These are phyloP conservation scores for Sicus ferrugineus DNA, from an alignment of 2,888 invertebrate genomes.

Conservation along the genomic window DNA sequence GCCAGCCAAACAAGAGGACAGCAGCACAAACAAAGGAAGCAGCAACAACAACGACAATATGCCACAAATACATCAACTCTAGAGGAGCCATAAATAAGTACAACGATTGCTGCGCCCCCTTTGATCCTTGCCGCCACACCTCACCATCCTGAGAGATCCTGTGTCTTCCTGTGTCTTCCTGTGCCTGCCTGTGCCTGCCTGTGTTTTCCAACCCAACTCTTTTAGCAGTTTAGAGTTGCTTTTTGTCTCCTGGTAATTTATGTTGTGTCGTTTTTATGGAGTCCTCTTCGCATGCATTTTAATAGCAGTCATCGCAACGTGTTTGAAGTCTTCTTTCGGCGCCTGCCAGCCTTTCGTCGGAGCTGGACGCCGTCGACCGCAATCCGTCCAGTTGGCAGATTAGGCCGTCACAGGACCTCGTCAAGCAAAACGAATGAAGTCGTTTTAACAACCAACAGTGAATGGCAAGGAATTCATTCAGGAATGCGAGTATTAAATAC, in stretches of 20 bases:
- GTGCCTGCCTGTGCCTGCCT: too few relatives aligned
- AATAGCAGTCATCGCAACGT: slow-evolving; percentile 13
- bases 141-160: slow-evolving; percentile 3
- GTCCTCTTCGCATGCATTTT: slow-evolving; percentile 37
- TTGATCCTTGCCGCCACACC: neutral
- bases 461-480: neutral
- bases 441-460: neutral
- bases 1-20: neutral
- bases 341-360: too few relatives aligned
- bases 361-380: too few relatives aligned
- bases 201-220: neutral
- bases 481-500: slow-evolving; percentile 36
- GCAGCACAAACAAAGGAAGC: neutral
- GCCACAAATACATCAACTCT: slow-evolving; percentile 14
- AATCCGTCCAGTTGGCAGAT: neutral
- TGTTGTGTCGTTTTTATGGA: slow-evolving; percentile 35
- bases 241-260: slow-evolving; percentile 36
- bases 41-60: slow-evolving; percentile 6
- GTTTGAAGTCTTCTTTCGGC: too few relatives aligned
- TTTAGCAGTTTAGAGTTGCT: slow-evolving; percentile 6
- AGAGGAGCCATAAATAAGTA: slow-evolving; percentile 22
- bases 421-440: neutral
- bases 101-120: neutral
- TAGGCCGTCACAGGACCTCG: neutral
- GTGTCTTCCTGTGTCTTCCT: neutral